These are phyloP conservation scores for Sinocyclocheilus maitianheensis DNA, from an alignment of 2,113 vertebrate species.

Conservation along the genomic window DNA sequence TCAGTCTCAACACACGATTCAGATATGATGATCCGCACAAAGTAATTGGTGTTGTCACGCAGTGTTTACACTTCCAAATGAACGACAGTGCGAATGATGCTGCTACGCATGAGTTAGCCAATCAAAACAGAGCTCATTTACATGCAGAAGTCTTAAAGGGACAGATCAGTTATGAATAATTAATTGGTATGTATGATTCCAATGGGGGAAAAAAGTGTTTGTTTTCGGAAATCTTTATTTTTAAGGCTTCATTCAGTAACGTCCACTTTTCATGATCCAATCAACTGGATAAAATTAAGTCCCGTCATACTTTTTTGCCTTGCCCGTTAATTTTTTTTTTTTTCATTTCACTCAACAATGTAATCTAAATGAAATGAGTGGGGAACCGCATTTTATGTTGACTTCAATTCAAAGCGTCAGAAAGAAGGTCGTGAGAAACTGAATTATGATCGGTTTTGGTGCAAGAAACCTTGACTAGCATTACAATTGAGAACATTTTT, in stretches of 20 bases:
- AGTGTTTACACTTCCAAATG: slow-evolving; percentile 13
- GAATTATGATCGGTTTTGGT: neutral
- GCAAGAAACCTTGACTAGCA: neutral
- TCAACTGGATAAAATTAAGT: neutral
- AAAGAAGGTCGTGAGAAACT: neutral
- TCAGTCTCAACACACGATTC: neutral
- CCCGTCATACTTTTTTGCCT: neutral
- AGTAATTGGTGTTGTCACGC: slow-evolving; percentile 20
- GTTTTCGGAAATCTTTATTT: neutral
- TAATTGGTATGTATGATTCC: neutral
- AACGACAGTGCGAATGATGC: neutral
- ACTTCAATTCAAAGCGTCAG: neutral
- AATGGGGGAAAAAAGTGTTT: neutral
- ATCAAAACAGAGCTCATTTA: neutral
- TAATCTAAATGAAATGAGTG: neutral
- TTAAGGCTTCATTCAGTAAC: neutral
- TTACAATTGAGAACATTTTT: neutral
- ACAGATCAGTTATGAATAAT: neutral
- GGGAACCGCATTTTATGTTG: neutral
- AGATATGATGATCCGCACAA: neutral
- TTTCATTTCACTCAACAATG: neutral
- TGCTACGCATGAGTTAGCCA: neutral
- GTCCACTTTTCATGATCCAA: neutral
- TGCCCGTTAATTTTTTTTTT: neutral
- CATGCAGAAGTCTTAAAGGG: neutral